Base-by-base conservation (phyloP, 2,797 vertebrate genomes). In the Odontamblyopus lacepedii region DNA sequence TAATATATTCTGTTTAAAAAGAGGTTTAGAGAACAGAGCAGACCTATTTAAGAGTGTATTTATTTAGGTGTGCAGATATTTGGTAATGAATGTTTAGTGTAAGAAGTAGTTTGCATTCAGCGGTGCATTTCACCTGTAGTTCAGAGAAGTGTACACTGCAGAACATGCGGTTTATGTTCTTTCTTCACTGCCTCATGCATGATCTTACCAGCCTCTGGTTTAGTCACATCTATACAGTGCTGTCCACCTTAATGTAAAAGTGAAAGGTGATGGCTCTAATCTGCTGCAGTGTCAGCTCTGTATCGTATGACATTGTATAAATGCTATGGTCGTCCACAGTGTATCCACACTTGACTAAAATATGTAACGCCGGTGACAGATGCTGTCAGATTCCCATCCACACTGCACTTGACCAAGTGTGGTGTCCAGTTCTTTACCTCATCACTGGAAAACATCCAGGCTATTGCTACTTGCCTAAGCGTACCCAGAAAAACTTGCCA, bases 1-100 rank as follows among this genome's bases (percentile, higher is more conserved):
- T 89, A 87, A 85, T 90, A 86, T 91, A 86, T 91, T 89, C 61
- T 73, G 76, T 85, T 91, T 75, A 87, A 48, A 35, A 89, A 92
- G 77, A 88, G 74, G 79, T 70, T 82, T 77, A 76, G 70, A 82
- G 74, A 82, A 85, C 81, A 74, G 85, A 78, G 89, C 67, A 61
- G 76, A 87, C 38, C 44, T 91, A 80, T 86, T 78, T 80, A 86
- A 87, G 80, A 82, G 76, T 84, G 83, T 88, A 88, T 92, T 88
- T 87, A 91, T 88, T 87, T 80, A 80, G 63, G 60, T 67, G 70
- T 81, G 72, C 73, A 85, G 84, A 87, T 85, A 70, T 66, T 85
- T 73, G 67, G 44, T 74, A 70, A 84, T 82, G 87, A 84, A 81
- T 89, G 84, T 83, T 4, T 32, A 62, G 75, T 70, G 57, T 78